phyloP scores from a whole-genome alignment of 2,797 vertebrate genomes.

The Melanogrammus aeglefinus region DNA sequence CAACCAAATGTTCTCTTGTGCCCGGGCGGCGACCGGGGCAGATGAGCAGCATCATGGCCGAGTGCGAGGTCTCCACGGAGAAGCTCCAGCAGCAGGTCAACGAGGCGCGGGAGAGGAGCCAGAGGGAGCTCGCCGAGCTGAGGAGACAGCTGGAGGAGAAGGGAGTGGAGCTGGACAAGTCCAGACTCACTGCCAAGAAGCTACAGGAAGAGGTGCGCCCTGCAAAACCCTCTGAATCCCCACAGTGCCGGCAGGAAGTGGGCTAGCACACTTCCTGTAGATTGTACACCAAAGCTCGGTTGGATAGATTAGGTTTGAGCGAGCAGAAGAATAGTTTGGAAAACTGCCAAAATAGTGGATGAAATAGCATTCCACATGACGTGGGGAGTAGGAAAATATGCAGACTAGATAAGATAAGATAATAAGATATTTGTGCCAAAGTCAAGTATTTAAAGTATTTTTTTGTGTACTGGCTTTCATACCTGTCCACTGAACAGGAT shows the following conservation, averaged over 20 bases:
- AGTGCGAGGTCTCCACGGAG: conserved; percentile 80
- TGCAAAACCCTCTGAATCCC: conserved; percentile 32
- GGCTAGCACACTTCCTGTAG: neutral
- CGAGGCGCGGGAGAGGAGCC: conserved; percentile 83
- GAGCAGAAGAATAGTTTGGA: neutral
- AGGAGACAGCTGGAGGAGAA: conserved; percentile 88
- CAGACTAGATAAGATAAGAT: neutral
- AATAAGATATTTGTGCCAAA: neutral
- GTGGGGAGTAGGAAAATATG: neutral
- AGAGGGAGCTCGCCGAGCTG: conserved; percentile 80
- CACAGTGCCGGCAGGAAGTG: conserved; percentile 1
- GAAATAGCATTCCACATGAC: neutral
- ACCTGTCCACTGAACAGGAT: neutral
- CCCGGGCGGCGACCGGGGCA: conserved; percentile 42
- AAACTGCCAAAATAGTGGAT: conserved; percentile 2
- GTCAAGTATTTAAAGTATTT: neutral
- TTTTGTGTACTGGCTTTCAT: too few relatives aligned
- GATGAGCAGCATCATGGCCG: conserved; percentile 84
- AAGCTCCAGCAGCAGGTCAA: conserved; percentile 89
- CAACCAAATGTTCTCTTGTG: neutral
- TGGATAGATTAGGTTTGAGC: neutral
- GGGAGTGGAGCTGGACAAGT: conserved; percentile 83
- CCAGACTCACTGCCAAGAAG: conserved; percentile 71
- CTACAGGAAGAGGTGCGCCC: conserved; percentile 89
- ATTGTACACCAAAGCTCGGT: neutral